Base-by-base conservation (phyloP, 2,888 invertebrate genomes). In the Drosophila helvetica region DNA sequence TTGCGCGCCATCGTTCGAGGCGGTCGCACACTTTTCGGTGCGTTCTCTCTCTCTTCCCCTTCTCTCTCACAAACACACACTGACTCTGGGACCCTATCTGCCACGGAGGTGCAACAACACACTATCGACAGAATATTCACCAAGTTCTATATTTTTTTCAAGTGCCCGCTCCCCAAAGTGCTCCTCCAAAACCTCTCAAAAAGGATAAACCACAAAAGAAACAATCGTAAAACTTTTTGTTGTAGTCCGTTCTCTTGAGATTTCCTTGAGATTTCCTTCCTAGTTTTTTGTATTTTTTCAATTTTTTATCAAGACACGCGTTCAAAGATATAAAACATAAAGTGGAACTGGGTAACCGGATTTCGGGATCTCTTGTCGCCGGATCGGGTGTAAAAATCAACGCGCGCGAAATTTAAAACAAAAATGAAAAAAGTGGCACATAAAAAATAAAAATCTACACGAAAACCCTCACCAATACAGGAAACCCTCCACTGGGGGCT, bases 1-100 rank as follows among this genome's bases (percentile, higher is more conserved):
- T 92, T 91, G 90, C 91, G 92, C 90, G 91, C 92, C 92, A 91
- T 91, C 90, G 81, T 90, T 88, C 90, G 90, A 89, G 88, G 89
- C 91, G 91, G 92, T 91, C 91, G 91, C 90, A 89, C 80, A 80
- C 79, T 83, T 86, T 88, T 86, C 90, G 90, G 90, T 90, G 86
- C 78, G 86, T 79, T 85, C 33, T 54, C 33, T 54, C 33, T 17
- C 18, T 22, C 25, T 45, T 17, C 10, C 53, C 12, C 66, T 58
- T 53, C 12, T 33, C 33, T 66, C 72, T 64, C 69, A 27, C 56
- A 60, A n/a, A 15, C 27, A 25, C 56, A 17, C 46, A 9, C 27
- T 17, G 46, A 17, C 56, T 52, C 19, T 18, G 46, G n/a, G 38
- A 38, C 56, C 17, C 30, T 25, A 7, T 27, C 19, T 15, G 17